A percentile compares a stretch with the other conserved stretches of the same genome.
Conservation (phyloP, 2,888 invertebrate species). For the Athalia rosae region DNA sequence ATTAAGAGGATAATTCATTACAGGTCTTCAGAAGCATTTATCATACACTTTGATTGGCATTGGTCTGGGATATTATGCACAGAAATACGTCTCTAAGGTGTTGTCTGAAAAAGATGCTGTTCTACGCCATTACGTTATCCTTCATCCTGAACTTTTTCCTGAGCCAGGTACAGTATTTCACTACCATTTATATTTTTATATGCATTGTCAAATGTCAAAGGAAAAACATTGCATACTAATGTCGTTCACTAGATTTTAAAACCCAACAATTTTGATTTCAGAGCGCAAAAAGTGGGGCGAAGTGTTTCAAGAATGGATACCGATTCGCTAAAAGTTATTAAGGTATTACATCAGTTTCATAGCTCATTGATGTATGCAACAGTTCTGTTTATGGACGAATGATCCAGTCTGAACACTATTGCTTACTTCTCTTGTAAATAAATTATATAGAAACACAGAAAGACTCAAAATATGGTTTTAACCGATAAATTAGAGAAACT, state of each 20-base stretch:
- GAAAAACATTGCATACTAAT: background rate
- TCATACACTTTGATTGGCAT: constrained; percentile 41
- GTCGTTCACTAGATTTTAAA: constrained; percentile 38
- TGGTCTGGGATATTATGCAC: constrained; percentile 30
- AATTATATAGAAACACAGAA: constrained; percentile 27
- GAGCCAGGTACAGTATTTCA: constrained; percentile 59
- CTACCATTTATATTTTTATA: constrained; percentile 30
- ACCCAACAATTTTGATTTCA: constrained; percentile 52
- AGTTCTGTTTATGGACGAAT: constrained; percentile 27
- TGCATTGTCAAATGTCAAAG: constrained; percentile 3
- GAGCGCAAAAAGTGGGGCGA: constrained; percentile 59
- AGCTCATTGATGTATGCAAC: constrained; percentile 38
- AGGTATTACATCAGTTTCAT: constrained; percentile 23
- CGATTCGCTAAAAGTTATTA: constrained; percentile 59
- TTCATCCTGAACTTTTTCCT: constrained; percentile 68
- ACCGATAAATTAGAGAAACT: background rate
- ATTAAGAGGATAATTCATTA: constrained; percentile 1
- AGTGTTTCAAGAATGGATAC: constrained; percentile 58
- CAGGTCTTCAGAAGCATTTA: constrained; percentile 56
- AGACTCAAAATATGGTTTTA: constrained; percentile 9
- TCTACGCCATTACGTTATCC: constrained; percentile 63
- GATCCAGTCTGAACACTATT: constrained; percentile 13
- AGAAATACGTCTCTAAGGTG: constrained; percentile 38
- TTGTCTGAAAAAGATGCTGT: constrained; percentile 58
- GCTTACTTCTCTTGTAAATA: constrained; percentile 36